phyloP scores from a whole-genome alignment of 2,797 vertebrate genomes.

The Myotis planiceps region DNA sequence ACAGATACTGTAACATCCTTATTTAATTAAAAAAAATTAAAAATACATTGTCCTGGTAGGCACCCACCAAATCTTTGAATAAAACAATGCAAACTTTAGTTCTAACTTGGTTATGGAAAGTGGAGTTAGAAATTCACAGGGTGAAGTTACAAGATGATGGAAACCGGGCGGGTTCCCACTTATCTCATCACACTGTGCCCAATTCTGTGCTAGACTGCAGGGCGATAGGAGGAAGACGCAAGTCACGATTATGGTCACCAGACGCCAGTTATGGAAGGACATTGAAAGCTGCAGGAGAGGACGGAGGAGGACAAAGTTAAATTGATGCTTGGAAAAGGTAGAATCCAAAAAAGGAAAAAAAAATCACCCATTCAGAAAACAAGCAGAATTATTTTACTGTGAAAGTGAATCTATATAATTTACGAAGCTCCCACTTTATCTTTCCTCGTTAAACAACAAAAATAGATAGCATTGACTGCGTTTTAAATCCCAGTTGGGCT shows the following conservation, averaged over 20 bases:
- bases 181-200: neutral
- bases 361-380: neutral
- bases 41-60: neutral
- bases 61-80: neutral
- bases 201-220: neutral
- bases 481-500: constrained; percentile 1
- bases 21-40: neutral
- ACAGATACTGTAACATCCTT: neutral
- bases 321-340: constrained; percentile 16
- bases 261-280: neutral
- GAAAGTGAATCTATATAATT: constrained; percentile 23
- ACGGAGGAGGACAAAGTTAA: neutral
- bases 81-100: neutral
- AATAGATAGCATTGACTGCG: neutral
- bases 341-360: neutral
- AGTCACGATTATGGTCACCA: neutral
- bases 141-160: neutral
- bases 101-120: neutral
- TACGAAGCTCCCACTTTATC: constrained; percentile 32
- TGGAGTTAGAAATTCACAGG: neutral
- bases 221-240: constrained; percentile 26
- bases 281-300: neutral
- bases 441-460: constrained; percentile 30
- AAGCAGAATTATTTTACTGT: neutral
- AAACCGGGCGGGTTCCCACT: neutral